Percentiles rank a stretch among this genome's conserved stretches.
phyloP scores from a whole-genome alignment of 2,888 invertebrate genomes.

The Melikaiella ostensackeni region DNA sequence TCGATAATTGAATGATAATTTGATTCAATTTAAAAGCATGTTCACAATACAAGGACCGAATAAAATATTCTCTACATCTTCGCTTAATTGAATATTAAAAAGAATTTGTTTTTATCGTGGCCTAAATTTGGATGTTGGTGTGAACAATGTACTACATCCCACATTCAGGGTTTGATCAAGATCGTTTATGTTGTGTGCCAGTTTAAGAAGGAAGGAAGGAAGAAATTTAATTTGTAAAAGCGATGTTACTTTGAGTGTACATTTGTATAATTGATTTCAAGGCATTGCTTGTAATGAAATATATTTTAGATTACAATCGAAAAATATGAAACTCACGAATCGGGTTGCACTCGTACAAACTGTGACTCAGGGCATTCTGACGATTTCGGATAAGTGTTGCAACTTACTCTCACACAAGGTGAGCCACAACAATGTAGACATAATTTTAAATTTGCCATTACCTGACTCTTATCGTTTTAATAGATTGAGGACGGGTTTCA shows the following conservation, averaged over 20 bases:
- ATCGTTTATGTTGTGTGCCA: slow-evolving; percentile 20
- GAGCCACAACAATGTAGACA: slow-evolving; percentile 22
- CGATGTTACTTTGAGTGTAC: slow-evolving; percentile 37
- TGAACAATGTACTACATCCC: slow-evolving; percentile 32
- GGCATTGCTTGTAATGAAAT: slow-evolving; percentile 31
- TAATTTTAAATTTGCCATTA: slow-evolving; percentile 37
- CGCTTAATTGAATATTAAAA: slow-evolving; percentile 31
- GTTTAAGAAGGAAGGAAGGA: neutral
- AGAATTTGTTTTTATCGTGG: slow-evolving; percentile 27
- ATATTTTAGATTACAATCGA: slow-evolving; percentile 31
- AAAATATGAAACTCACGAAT: slow-evolving; percentile 30
- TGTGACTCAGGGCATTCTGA: slow-evolving; percentile 38
- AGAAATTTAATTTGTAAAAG: slow-evolving; percentile 38
- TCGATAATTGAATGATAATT: slow-evolving; percentile 33
- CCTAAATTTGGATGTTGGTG: slow-evolving; percentile 24
- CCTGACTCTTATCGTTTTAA: slow-evolving; percentile 29
- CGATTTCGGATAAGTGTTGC: slow-evolving; percentile 39
- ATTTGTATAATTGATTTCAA: slow-evolving; percentile 37
- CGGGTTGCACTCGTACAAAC: slow-evolving; percentile 22
- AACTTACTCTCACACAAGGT: slow-evolving; percentile 25
- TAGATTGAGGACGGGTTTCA: slow-evolving; percentile 35
- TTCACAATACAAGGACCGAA: neutral
- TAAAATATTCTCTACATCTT: slow-evolving; percentile 2
- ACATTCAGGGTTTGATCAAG: slow-evolving; percentile 21
- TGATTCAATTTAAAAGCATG: slow-evolving; percentile 26